Conservation (phyloP, 2,888 invertebrate genomes). For the Scaptomyza caliginosa region DNA sequence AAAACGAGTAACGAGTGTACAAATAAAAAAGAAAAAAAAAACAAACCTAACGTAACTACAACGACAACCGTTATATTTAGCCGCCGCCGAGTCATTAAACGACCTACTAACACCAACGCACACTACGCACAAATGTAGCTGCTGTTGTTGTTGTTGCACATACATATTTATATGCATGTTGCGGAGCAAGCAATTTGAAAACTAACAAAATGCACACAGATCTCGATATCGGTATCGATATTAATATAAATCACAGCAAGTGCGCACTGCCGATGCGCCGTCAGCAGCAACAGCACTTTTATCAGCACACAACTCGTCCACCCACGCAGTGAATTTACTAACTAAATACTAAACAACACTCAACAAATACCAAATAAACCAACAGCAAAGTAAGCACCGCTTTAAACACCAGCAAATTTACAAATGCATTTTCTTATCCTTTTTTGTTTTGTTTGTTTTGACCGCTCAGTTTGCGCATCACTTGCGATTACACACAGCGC, state of each 20-base stretch:
- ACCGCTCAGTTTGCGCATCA: constrained; percentile 52
- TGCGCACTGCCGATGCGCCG: constrained; percentile 56
- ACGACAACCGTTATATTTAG: constrained; percentile 71
- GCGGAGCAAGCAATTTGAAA: constrained; percentile 31
- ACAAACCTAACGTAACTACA: constrained; percentile 53
- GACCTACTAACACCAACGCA: constrained; percentile 64
- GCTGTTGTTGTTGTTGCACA: constrained; percentile 37
- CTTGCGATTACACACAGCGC: constrained; percentile 42
- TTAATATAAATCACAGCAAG: constrained; percentile 55
- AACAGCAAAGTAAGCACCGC: constrained; percentile 76
- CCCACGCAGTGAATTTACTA: constrained; percentile 69
- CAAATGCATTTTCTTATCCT: constrained; percentile 10
- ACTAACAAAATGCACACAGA: constrained; percentile 69
- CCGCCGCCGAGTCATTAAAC: constrained; percentile 64
- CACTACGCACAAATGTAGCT: constrained; percentile 63
- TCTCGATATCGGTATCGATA: constrained; percentile 56
- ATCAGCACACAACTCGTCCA: constrained; percentile 74
- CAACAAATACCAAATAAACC: constrained; percentile 42
- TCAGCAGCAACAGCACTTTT: constrained; percentile 68
- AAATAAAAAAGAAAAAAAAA: constrained; percentile 46
- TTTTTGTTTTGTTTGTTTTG: constrained; percentile 50
- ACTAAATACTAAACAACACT: constrained; percentile 39
- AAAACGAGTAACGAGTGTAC: constrained; percentile 74
- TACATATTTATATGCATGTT: constrained; percentile 10
- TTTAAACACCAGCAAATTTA: constrained; percentile 31